Conservation (phyloP, 1,140 invertebrate species). For the Marisa cornuarietis region DNA sequence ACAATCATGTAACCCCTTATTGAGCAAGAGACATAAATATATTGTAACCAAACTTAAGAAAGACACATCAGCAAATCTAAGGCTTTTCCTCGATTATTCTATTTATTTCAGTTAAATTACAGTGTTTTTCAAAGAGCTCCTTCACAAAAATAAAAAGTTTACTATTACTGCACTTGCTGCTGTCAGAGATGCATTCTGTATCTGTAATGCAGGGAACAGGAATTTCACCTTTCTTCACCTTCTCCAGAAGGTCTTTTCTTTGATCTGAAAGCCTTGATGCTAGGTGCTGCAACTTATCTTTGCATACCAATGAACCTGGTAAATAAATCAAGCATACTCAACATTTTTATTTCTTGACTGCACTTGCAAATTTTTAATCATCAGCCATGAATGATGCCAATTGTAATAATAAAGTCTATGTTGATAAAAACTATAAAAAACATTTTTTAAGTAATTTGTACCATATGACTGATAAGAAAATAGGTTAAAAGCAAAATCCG, state of each 20-base stretch:
- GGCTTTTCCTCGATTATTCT: no score
- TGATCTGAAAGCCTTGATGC: background rate
- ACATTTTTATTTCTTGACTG: background rate
- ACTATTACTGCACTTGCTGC: slow-evolving; percentile 9
- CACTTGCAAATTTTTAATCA: no score
- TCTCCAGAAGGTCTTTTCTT: background rate
- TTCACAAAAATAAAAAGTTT: slow-evolving; percentile 9
- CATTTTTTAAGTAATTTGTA: no score
- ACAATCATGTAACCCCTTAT: no score
- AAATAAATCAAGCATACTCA: background rate
- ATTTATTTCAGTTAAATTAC: background rate
- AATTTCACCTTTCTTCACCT: slow-evolving; percentile 3
- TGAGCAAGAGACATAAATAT: no score
- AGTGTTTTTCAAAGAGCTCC: background rate
- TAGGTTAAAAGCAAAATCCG: no score
- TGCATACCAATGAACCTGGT: background rate
- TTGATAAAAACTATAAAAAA: no score
- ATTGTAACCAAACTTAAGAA: no score
- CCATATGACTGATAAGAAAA: no score
- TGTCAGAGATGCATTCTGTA: background rate
- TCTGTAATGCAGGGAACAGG: background rate
- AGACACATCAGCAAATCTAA: background rate
- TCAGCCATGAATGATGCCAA: no score
- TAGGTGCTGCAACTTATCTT: background rate
- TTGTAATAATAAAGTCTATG: no score